Base-by-base conservation (phyloP, 2,113 vertebrate genomes). In the Rhinopithecus roxellana region DNA sequence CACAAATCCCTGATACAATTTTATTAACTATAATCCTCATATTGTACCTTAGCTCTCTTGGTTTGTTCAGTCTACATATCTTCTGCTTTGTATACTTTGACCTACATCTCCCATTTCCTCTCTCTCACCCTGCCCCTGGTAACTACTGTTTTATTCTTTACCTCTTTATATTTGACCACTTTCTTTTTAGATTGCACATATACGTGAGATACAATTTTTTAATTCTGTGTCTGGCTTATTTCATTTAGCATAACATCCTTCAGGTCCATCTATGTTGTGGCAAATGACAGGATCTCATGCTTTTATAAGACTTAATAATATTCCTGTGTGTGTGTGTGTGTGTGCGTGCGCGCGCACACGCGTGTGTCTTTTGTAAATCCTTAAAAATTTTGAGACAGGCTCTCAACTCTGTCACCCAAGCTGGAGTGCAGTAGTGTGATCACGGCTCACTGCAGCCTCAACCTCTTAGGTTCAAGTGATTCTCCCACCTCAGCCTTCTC, bases 271-370 rank as follows among this genome's bases (percentile, higher is more conserved):
- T n/a, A 11, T 72, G 20, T 10, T 38, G n/a, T 38, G n/a, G 69
- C n/a, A 72, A 38, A 72, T 72, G 69, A n/a, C 69, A 38, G n/a
- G n/a, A 38, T 72, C 69, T 38, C n/a, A 22, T 72, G n/a, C n/a
- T 72, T 38, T 72, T 22, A 22, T 38, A 72, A 72, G 69, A 35
- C 69, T 72, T n/a, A 72, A 72, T 5, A 38, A 38, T 23, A 72
- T 72, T 38, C 69, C 69, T 22, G 5, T 72, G 69, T 38, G 35
- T 69, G 67, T 69, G 35, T 70, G 16, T 70, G 67, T n/a, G 14
- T n/a, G 14, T 69, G 16, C 18, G 32, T 32, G 61, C 5, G 30
- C 6, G 13, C 32, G 6, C 16, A 1, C 11, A 27, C 3, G 1
- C 16, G 14, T 69, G 30, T 32, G 13, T 14, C 27, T 30, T 14